A percentile compares a stretch with the other conserved stretches of the same genome.
These are phyloP conservation scores for Eretmocerus hayati DNA, from an alignment of 2,888 invertebrate genomes.

Conservation along the genomic window DNA sequence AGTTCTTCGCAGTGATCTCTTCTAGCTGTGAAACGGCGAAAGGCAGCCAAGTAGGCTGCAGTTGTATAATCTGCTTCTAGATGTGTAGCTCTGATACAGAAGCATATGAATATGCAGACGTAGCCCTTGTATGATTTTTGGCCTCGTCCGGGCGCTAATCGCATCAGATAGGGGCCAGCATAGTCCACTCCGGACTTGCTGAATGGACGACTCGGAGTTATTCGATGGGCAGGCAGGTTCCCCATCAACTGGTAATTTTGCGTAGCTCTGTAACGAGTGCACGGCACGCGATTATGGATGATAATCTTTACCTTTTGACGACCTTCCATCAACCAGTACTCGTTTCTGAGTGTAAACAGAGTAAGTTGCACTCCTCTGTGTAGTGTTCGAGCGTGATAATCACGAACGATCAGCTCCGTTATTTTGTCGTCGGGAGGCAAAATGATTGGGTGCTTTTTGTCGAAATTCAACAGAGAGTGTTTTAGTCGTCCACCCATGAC, in stretches of 20 bases:
- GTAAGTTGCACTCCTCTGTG: not conserved
- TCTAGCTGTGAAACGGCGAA: too few species aligned
- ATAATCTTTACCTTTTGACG: not conserved
- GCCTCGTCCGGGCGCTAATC: not conserved
- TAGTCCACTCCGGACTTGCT: not conserved
- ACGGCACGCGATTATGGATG: not conserved
- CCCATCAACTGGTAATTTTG: not conserved
- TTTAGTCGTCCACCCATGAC: not conserved
- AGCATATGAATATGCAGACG: not conserved
- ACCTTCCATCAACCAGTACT: not conserved
- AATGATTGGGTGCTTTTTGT: not conserved
- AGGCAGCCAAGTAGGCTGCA: too few species aligned
- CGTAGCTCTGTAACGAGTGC: not conserved
- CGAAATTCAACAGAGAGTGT: not conserved
- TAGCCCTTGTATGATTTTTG: not conserved
- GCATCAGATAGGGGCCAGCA: not conserved
- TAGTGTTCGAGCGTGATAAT: not conserved
- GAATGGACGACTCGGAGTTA: not conserved
- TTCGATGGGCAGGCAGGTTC: not conserved
- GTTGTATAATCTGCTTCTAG: too few species aligned
- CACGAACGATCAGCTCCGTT: not conserved
- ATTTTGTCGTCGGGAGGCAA: not conserved
- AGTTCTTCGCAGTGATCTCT: too few species aligned
- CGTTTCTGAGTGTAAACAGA: not conserved
- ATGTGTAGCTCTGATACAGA: not conserved